A percentile compares a stretch with the other conserved stretches of the same genome.
Evolutionary conservation across 2,888 invertebrate genomes (phyloP).

Genomic region (Strigamia maritima): DNA sequence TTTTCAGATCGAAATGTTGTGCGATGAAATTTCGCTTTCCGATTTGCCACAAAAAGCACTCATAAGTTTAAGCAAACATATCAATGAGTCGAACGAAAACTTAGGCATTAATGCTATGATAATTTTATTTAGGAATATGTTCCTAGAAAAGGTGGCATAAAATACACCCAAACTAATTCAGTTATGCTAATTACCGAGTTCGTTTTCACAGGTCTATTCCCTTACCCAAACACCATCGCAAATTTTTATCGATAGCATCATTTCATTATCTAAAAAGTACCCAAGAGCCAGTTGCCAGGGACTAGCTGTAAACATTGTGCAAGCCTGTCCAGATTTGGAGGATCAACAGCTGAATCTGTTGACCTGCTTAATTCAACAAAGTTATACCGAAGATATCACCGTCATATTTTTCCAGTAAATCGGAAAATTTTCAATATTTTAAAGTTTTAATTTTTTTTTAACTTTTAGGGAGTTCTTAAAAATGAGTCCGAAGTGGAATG

Average conservation of each 20-base stretch:
- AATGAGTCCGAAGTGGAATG: neutral
- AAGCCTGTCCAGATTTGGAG: neutral
- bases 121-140: neutral
- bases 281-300: neutral
- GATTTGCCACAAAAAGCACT: neutral
- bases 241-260: neutral
- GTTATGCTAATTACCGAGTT: neutral
- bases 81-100: neutral
- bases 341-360: neutral
- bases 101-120: neutral
- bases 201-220: neutral
- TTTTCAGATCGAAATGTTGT: neutral
- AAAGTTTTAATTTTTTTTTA: neutral
- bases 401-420: neutral
- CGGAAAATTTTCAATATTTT: neutral
- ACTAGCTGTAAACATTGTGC: neutral
- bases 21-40: neutral
- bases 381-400: neutral
- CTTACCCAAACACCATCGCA: neutral
- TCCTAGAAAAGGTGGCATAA: neutral
- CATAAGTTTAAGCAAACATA: neutral
- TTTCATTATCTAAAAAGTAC: neutral
- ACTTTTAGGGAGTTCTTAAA: neutral
- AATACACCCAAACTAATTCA: neutral
- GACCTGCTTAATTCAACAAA: neutral